phyloP scores from a whole-genome alignment of 1,140 invertebrate genomes.

The Cyphomyrmex costatus region DNA sequence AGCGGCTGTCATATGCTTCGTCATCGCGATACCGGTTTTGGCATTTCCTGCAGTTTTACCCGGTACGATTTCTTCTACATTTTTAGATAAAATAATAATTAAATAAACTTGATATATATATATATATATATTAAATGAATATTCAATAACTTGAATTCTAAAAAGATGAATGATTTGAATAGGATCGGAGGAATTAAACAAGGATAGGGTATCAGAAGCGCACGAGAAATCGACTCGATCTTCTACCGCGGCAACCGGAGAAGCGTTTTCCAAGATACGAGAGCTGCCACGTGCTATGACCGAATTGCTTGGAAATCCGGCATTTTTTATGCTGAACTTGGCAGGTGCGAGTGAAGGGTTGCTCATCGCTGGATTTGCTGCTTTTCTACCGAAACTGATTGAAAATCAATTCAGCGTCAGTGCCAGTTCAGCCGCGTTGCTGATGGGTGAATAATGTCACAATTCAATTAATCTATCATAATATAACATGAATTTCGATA shows the following conservation, averaged over 20 bases:
- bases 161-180: constrained; percentile 16
- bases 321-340: constrained; percentile 93
- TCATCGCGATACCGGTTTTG: constrained; percentile 91
- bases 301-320: constrained; percentile 91
- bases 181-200: constrained; percentile 90
- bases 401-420: constrained; percentile 94
- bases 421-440: constrained; percentile 90
- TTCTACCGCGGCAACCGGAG: constrained; percentile 79
- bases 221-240: constrained; percentile 84
- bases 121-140: background rate
- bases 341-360: constrained; percentile 93
- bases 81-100: background rate
- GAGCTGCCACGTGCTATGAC: constrained; percentile 90
- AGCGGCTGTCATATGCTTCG: constrained; percentile 89
- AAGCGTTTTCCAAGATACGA: constrained; percentile 88
- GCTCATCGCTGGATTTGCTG: constrained; percentile 92
- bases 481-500: background rate
- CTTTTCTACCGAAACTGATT: constrained; percentile 94
- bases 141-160: background rate
- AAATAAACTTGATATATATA: background rate
- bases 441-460: constrained; percentile 89
- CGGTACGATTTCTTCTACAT: constrained; percentile 82
- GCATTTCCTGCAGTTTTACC: constrained; percentile 91
- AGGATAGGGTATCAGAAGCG: constrained; percentile 90
- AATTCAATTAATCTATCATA: constrained; percentile 24